These are phyloP conservation scores for Megalonaias nervosa DNA, from an alignment of 1,140 invertebrate genomes.

Conservation along the genomic window DNA sequence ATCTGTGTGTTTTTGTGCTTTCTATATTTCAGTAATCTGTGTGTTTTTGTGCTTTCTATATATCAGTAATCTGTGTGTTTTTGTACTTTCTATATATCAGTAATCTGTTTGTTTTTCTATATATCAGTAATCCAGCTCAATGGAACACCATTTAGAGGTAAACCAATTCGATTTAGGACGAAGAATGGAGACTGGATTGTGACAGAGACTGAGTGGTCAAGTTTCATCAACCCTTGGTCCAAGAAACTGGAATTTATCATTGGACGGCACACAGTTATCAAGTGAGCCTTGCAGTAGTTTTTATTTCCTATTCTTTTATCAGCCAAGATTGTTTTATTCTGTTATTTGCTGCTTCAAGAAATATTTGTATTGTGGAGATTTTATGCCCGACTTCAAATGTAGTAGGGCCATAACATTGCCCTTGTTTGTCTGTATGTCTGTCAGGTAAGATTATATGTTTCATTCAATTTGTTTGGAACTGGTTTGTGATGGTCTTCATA, in stretches of 20 bases:
- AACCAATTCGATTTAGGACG: conserved; percentile 84
- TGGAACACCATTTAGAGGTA: conserved; percentile 82
- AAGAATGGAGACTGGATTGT: conserved; percentile 88
- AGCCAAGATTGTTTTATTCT: not conserved
- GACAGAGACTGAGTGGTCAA: conserved; percentile 93
- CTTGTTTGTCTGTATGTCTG: not conserved
- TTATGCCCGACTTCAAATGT: not conserved
- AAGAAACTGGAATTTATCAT: conserved; percentile 87
- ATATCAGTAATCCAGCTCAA: conserved; percentile 75
- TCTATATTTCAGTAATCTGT: too few species aligned
- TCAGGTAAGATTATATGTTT: not conserved
- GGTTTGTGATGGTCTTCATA: too few species aligned
- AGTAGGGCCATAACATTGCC: not conserved
- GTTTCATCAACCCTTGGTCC: conserved; percentile 95
- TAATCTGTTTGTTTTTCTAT: not conserved
- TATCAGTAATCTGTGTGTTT: not conserved
- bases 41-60: too few species aligned
- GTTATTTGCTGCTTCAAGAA: not conserved
- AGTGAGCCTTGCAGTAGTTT: conserved; percentile 70
- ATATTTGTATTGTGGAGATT: not conserved
- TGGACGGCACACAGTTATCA: conserved; percentile 87
- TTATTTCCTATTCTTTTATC: not conserved
- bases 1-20: too few species aligned
- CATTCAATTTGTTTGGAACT: not conserved
- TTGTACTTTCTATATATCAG: not conserved